A percentile compares a stretch with the other conserved stretches of the same genome.
phyloP scores from a whole-genome alignment of 1,140 invertebrate species.

The Wasmannia auropunctata region DNA sequence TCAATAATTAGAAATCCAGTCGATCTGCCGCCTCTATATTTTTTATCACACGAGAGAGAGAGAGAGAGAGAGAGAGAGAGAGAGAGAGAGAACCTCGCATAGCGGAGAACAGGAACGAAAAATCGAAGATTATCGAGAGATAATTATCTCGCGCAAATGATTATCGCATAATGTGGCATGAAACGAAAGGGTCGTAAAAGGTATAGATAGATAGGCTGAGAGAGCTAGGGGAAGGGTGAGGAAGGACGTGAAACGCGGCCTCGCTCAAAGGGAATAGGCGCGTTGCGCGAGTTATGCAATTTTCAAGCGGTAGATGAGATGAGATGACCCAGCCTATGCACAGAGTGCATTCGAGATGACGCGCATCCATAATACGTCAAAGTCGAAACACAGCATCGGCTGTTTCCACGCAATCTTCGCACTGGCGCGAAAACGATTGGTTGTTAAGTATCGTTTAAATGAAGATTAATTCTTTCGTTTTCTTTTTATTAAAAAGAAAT shows the following conservation, averaged over 20 bases:
- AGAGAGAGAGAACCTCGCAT: no score
- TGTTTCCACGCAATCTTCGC: conserved; percentile 35
- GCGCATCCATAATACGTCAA: neutral
- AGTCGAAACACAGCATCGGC: neutral
- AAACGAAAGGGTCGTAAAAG: neutral
- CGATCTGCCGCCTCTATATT: no score
- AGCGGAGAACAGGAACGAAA: neutral
- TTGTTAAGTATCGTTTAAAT: conserved; percentile 35
- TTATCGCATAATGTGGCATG: neutral
- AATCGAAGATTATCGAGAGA: neutral
- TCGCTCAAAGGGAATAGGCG: conserved; percentile 30
- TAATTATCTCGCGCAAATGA: neutral
- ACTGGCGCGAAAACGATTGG: conserved; percentile 34
- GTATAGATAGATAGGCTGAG: neutral
- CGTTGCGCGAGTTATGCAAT: conserved; percentile 16
- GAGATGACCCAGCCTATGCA: conserved; percentile 1
- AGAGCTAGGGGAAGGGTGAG: neutral
- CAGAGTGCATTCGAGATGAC: conserved; percentile 21
- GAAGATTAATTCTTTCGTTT: neutral
- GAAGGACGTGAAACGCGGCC: neutral
- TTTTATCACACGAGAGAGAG: neutral
- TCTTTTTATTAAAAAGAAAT: neutral
- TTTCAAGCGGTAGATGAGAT: conserved; percentile 15
- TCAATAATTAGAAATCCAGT: no score
- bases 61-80: no score